Base-by-base conservation (phyloP, 2,113 vertebrate species). In the Strix uralensis region DNA sequence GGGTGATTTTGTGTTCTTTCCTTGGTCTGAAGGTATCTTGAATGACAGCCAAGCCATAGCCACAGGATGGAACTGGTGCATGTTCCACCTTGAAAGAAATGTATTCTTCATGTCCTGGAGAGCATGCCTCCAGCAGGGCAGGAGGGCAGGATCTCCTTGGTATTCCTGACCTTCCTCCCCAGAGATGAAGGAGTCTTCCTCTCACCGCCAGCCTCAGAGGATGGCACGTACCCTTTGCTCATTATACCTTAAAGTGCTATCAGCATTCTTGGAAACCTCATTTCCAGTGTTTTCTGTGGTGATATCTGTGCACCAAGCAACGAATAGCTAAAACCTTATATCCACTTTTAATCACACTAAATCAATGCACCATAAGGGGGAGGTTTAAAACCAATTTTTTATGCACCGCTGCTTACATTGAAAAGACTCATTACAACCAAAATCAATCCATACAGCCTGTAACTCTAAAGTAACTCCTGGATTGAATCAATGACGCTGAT, bases 401-500 rank as follows among this genome's bases (percentile, higher is more conserved):
- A 88, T 96, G 93, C 86, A 47, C 83, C 4, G 1, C 88, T 73
- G 91, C 42, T 80, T 38, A 17, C 73, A 36, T 54, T 38, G 75
- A 86, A 86, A 94, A 84, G 81, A 47, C 73, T 91, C 59, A 54
- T 96, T 93, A 80, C 58, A 72, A 74, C 71, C 85, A 44, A 81
- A 57, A 87, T 94, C 81, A 59, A 94, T 97, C 97, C 95, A 73
- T 91, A 42, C 25, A 55, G 72, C 80, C 96, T 85, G 73, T 67
- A 96, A 87, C 89, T 86, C 74, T 46, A 13, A 74, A 94, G 85
- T 40, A 82, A 71, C 85, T 95, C 94, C 82, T 15, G 88, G 82
- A 51, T 85, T 69, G 42, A 75, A 90, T 97, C 95, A 54, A 72
- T 91, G 74, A 36, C 5, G 72, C 88, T 85, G 63, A 46, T 71